Evolutionary conservation across 2,888 invertebrate genomes (phyloP).

Genomic region (Trisateles emortualis): DNA sequence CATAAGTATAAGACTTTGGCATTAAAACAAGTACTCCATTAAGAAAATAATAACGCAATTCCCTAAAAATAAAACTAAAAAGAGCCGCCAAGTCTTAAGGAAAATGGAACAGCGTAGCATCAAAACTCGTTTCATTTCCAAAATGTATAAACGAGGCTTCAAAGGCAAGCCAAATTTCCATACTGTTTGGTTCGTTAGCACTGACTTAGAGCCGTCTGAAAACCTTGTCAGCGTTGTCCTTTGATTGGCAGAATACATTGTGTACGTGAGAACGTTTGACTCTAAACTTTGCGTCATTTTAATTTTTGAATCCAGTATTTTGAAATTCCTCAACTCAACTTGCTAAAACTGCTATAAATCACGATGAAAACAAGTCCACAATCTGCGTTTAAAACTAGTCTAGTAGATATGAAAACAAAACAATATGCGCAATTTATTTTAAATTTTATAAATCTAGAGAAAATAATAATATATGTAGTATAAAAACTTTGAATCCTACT

Average conservation of each 20-base stretch:
- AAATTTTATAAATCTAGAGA: too few species aligned
- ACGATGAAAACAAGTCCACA: too few species aligned
- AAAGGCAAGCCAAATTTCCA: constrained; percentile 45
- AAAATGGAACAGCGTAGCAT: constrained; percentile 31
- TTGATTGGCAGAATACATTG: constrained; percentile 42
- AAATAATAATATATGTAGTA: too few species aligned
- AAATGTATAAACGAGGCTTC: constrained; percentile 38
- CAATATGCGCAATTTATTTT: too few species aligned
- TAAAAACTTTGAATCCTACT: too few species aligned
- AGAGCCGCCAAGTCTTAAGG: constrained; percentile 27
- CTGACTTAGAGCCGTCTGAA: constrained; percentile 43
- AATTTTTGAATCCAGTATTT: neutral
- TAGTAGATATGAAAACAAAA: too few species aligned
- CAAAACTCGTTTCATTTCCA: constrained; percentile 37
- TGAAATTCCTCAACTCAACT: neutral
- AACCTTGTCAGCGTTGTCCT: constrained; percentile 32
- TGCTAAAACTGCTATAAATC: too few species aligned
- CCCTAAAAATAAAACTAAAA: constrained; percentile 11
- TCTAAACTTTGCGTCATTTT: neutral
- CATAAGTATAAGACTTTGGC: constrained; percentile 17
- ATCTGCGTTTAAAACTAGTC: too few species aligned
- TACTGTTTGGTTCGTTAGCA: constrained; percentile 53
- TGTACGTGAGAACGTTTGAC: constrained; percentile 4
- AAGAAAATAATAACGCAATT: constrained; percentile 12
- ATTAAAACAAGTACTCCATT: constrained; percentile 16